Evolutionary conservation across 2,797 vertebrate genomes (phyloP).

Genomic region (Enteromius thamalakanensis): DNA sequence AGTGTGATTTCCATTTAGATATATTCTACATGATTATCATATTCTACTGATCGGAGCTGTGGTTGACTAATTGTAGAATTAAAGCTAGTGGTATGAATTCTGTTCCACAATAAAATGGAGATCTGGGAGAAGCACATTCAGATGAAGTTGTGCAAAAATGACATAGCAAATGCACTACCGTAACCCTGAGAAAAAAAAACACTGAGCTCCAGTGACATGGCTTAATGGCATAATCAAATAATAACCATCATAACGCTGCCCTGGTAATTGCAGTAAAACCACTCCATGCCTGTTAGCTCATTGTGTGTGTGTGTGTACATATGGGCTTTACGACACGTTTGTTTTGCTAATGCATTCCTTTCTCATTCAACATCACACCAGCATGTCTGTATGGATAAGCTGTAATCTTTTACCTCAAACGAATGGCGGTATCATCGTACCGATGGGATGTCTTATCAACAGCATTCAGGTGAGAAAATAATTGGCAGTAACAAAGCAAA

Average conservation of each 20-base stretch:
- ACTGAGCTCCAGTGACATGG: constrained; percentile 19
- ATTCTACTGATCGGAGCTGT: background rate
- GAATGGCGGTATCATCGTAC: background rate
- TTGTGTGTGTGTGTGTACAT: background rate
- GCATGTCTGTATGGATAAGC: background rate
- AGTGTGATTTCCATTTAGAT: constrained; percentile 20
- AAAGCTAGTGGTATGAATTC: background rate
- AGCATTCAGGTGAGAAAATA: background rate
- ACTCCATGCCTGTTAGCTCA: background rate
- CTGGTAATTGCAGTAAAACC: constrained; percentile 44
- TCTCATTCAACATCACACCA: background rate
- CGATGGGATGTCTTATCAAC: background rate
- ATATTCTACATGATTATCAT: constrained; percentile 33
- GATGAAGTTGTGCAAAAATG: background rate
- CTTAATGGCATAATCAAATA: constrained; percentile 51
- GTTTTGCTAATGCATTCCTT: constrained; percentile 10
- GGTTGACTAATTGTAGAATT: background rate
- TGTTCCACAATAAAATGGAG: background rate
- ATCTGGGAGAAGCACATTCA: background rate
- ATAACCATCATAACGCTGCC: constrained; percentile 42
- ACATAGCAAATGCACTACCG: constrained; percentile 9
- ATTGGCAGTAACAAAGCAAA: background rate
- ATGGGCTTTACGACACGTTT: background rate
- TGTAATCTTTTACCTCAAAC: background rate
- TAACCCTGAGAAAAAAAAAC: constrained; percentile 1